Evolutionary conservation across 2,888 invertebrate genomes (phyloP).

Genomic region (Prionchulus punctatus): DNA sequence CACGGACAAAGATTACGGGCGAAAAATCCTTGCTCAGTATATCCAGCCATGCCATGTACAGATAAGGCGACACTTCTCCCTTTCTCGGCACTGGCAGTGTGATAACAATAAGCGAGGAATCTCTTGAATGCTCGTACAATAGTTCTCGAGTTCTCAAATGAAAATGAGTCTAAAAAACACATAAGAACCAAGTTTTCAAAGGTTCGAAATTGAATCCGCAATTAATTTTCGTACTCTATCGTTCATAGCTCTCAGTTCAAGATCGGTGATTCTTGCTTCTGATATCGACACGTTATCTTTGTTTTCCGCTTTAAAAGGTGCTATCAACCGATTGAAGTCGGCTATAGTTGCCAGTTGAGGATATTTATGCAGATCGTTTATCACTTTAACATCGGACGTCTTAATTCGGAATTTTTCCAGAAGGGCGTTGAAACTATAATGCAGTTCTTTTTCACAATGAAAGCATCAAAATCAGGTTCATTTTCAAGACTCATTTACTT

Average conservation of each 20-base stretch:
- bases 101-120: conserved; percentile 63
- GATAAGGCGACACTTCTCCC: conserved; percentile 67
- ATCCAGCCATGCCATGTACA: conserved; percentile 94
- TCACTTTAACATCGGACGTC: conserved; percentile 76
- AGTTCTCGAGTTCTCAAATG: conserved; percentile 75
- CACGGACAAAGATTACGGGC: conserved; percentile 52
- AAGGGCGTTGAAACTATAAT: conserved; percentile 61
- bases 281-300: neutral
- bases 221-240: conserved; percentile 12
- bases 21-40: conserved; percentile 60
- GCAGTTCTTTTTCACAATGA: neutral
- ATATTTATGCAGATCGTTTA: conserved; percentile 31
- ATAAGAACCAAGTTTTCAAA: conserved; percentile 21
- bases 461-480: neutral
- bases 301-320: neutral
- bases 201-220: neutral
- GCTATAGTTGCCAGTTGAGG: neutral
- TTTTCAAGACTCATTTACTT: too few species aligned
- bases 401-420: conserved; percentile 90
- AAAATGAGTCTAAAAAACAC: conserved; percentile 39
- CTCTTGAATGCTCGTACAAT: conserved; percentile 57
- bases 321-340: neutral
- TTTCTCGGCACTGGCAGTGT: conserved; percentile 86
- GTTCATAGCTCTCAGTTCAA: conserved; percentile 4
- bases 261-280: neutral